A percentile compares a stretch with the other conserved stretches of the same genome.
phyloP scores from a whole-genome alignment of 1,140 invertebrate genomes.

The Ladona fulva region DNA sequence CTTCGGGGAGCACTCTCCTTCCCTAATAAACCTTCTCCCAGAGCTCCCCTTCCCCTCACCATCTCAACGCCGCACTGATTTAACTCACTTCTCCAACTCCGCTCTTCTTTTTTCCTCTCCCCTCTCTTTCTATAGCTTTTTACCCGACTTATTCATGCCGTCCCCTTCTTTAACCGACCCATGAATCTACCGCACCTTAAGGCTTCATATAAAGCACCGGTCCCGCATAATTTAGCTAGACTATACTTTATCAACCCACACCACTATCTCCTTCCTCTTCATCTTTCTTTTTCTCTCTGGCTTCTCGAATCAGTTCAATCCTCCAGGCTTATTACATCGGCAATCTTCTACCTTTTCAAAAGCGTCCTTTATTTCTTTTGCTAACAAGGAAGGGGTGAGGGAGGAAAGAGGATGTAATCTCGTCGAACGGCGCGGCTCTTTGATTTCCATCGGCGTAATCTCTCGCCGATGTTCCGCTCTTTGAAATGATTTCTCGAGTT shows the following conservation, averaged over 20 bases:
- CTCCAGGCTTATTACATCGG: background rate
- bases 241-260: background rate
- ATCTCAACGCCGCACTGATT: background rate
- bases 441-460: too few relatives aligned
- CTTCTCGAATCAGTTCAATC: background rate
- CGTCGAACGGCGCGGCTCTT: too few relatives aligned
- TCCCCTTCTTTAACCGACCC: too few relatives aligned
- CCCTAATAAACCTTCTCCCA: background rate
- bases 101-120: too few relatives aligned
- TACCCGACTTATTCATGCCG: too few relatives aligned
- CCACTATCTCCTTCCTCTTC: background rate
- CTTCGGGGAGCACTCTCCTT: background rate
- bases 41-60: background rate
- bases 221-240: background rate
- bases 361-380: background rate
- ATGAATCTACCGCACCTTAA: too few relatives aligned
- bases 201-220: too few relatives aligned
- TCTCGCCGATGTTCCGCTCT: too few relatives aligned
- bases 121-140: too few relatives aligned
- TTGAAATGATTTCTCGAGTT: too few relatives aligned
- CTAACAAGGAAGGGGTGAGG: background rate
- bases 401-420: too few relatives aligned
- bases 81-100: too few relatives aligned
- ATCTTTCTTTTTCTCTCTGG: background rate
- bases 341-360: background rate